Evolutionary conservation across 2,888 invertebrate genomes (phyloP), one percentile per base, ranked within the genome.

Genomic region (Scaptomyza flava): DNA sequence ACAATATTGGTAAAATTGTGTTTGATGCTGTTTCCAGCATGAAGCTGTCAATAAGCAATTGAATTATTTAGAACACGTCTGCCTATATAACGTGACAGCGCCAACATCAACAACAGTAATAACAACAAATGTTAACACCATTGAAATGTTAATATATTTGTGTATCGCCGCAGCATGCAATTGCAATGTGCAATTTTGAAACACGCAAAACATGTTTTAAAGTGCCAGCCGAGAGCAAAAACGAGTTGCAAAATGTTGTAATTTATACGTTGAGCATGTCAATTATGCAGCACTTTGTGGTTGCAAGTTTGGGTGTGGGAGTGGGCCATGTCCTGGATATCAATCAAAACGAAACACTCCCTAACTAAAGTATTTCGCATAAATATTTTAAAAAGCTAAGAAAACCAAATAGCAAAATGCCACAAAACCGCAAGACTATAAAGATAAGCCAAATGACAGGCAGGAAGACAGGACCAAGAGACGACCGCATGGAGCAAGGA

Each of bases 281-380:
- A 81, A 76, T 85, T 81, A 77, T 68, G 68, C 66, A 64, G 53
- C 63, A 66, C 61, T 78, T 54, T 68, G 66, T 58, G 72, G 65
- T 48, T 56, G 45, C 42, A 5, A 36, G 8, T 33, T 20, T n/a
- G 20, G 9, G 17, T n/a, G 38, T 14, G 20, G 9, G 17, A 12
- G 38, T 14, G 20, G 11, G 46, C 9, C 17, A 47, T 34, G 34
- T 30, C 31, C 34, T 41, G 42, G 50, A 52, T 41, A 50, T 53
- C 70, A 72, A 56, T 69, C 59, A 57, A 41, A 62, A 20, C 31
- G 45, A 20, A 45, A 23, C 20, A 27, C 17, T 20, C 34, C 38
- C 23, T 20, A 60, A 54, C 58, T 45, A 50, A 65, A 77, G 46
- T 61, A 70, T 68, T 70, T 68, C 48, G 54, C 59, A 58, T 63